phyloP scores from a whole-genome alignment of 2,888 invertebrate species.

The Dascillus cervinus region DNA sequence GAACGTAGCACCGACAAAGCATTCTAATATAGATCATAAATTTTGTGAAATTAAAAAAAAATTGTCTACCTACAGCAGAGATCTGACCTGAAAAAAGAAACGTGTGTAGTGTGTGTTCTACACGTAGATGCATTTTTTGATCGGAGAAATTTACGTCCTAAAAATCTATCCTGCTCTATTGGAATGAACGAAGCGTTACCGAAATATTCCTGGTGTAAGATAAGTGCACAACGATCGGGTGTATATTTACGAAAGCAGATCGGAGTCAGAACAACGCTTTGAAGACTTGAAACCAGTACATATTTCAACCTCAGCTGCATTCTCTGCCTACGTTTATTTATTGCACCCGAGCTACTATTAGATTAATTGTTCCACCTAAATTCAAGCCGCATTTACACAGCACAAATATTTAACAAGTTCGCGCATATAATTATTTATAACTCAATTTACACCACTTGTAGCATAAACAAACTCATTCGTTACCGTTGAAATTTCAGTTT shows the following conservation, averaged over 20 bases:
- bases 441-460: too few species aligned
- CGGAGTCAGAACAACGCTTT: constrained; percentile 1
- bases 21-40: constrained; percentile 6
- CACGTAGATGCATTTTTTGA: too few species aligned
- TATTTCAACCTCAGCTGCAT: constrained; percentile 8
- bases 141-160: too few species aligned
- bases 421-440: constrained; percentile 2
- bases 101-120: constrained; percentile 4
- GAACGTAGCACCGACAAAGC: constrained; percentile 4
- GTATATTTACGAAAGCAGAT: not conserved
- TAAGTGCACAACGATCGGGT: not conserved
- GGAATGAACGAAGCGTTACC: too few species aligned
- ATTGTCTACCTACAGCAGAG: constrained; percentile 6
- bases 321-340: constrained; percentile 8
- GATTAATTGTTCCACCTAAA: constrained; percentile 9
- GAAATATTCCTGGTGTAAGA: not conserved
- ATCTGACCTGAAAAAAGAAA: constrained; percentile 5
- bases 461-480: too few species aligned
- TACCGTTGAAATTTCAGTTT: too few species aligned
- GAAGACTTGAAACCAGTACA: constrained; percentile 6
- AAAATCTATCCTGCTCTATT: too few species aligned
- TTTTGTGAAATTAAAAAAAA: too few species aligned
- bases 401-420: constrained; percentile 5
- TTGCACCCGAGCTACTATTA: constrained; percentile 6
- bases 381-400: constrained; percentile 4